Conservation (phyloP, 2,888 invertebrate species). For the Elgonia sp. region DNA sequence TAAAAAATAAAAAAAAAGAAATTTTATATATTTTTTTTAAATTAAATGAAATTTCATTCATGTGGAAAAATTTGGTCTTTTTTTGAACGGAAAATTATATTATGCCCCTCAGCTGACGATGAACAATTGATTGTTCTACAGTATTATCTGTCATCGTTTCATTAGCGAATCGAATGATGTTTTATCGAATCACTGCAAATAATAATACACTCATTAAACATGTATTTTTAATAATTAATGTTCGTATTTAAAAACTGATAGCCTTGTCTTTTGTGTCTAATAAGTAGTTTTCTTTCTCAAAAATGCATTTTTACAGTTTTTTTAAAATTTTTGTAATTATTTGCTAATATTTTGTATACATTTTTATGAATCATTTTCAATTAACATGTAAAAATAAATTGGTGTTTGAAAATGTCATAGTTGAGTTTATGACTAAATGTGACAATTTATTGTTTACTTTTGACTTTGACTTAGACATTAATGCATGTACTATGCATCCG, state of each 20-base stretch:
- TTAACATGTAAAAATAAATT: neutral
- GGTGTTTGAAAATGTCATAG: neutral
- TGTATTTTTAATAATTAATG: neutral
- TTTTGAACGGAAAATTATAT: too few relatives aligned
- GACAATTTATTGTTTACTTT: neutral
- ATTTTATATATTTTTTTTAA: too few relatives aligned
- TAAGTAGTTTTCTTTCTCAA: too few relatives aligned
- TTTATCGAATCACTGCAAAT: neutral
- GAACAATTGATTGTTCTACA: too few relatives aligned
- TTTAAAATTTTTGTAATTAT: too few relatives aligned
- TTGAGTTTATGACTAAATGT: neutral
- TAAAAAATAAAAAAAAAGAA: too few relatives aligned
- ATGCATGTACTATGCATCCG: neutral
- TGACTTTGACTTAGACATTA: neutral
- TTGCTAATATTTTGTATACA: too few relatives aligned
- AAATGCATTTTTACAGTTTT: too few relatives aligned
- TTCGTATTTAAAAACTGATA: neutral
- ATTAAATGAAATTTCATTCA: too few relatives aligned
- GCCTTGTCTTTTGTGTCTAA: neutral
- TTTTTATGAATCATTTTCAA: too few relatives aligned
- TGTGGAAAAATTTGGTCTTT: too few relatives aligned
- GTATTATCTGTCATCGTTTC: conserved; percentile 4
- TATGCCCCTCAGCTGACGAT: too few relatives aligned
- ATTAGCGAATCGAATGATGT: neutral
- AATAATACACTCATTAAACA: neutral